phyloP scores from a whole-genome alignment of 2,113 vertebrate genomes.

The Lanius ludovicianus region DNA sequence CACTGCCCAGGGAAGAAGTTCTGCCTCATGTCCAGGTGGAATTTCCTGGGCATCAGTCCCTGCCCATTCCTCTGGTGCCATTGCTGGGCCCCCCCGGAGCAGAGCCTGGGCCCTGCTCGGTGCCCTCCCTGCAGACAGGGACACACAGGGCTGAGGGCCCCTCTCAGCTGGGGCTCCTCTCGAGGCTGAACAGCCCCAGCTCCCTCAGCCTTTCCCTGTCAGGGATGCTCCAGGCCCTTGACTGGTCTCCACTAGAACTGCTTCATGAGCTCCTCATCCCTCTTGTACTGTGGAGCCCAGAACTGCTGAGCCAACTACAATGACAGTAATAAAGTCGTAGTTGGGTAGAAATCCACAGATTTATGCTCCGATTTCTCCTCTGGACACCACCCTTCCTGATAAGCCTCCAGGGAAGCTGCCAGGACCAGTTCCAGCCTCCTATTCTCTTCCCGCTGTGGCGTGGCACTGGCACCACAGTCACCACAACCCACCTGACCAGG shows the following conservation, averaged over 20 bases:
- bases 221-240: neutral
- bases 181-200: neutral
- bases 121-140: neutral
- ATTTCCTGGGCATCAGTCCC: neutral
- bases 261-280: neutral
- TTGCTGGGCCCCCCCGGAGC: neutral
- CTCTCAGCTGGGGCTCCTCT: neutral
- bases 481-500: neutral
- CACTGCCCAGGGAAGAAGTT: neutral
- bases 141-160: neutral
- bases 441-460: neutral
- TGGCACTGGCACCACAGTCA: neutral
- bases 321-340: neutral
- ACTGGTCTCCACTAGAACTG: neutral
- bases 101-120: neutral
- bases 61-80: neutral
- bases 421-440: neutral
- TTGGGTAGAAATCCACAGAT: neutral
- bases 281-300: neutral
- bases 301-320: neutral
- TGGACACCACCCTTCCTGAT: neutral
- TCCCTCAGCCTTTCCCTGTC: neutral
- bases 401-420: neutral
- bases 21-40: neutral
- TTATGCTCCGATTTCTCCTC: neutral